Evolutionary conservation across 30 jellyfish, hydroid and myxozoan genomes (phyloP), one percentile per base, ranked within the genome.

Genomic region (Aurelia aurita complex sp. Pacific): DNA sequence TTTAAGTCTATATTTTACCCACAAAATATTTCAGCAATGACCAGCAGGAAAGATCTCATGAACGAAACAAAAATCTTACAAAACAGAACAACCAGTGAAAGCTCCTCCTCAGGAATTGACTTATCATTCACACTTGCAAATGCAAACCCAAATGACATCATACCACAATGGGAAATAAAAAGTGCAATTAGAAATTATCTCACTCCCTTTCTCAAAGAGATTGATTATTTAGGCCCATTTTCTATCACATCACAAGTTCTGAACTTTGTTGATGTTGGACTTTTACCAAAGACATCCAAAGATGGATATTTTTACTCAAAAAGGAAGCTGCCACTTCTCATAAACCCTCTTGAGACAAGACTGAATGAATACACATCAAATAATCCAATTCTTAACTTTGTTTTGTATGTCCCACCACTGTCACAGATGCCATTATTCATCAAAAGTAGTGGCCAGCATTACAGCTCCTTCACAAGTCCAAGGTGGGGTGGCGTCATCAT

Each of bases 401-500:
- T 94, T 15, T 67, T 88, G 14, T 94, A 94, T 60, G 80, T 90
- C 33, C 97, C 98, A 16, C 96, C 92, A 9, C 42, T 29, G 4
- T n/a, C 83, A 16, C 67, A 88, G 52, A 65, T 79, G 80, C 98
- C 98, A 19, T 67, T 94, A 68, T 42, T 36, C 29, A 82, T 94
- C 4, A 64, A 77, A 35, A 32, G 75, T 35, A 60, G 67, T 10
- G 74, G 59, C 19, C 35, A 19, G 8, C 64, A 67, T 29, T 38
- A 19, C 66, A 73, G 14, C 53, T 74, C 98, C 14, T 92, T 92
- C 59, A 81, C 78, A 17, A 87, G 95, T 67, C 97, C 97, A 65
- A 77, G 97, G 66, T 94, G 98, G 98, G 98, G 98, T 2, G 97
- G 98, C 4, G 73, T 94, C 32, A 67, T 59, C 40, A 50, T 94